Evolutionary conservation across 2,113 vertebrate genomes (phyloP).

Genomic region (Barbus barbus): DNA sequence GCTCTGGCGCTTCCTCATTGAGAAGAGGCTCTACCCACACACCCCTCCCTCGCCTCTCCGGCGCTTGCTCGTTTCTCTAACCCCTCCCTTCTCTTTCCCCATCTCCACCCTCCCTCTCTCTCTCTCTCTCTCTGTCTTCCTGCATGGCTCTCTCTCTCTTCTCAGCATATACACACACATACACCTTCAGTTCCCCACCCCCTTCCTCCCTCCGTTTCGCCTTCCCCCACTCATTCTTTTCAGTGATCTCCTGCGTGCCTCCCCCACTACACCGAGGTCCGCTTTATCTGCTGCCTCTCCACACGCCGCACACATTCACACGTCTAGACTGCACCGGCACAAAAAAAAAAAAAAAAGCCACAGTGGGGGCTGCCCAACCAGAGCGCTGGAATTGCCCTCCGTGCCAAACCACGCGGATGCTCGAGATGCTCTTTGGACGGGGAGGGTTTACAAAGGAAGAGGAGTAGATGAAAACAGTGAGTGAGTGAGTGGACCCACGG

Average conservation of each 20-base stretch:
- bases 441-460: conserved; percentile 6
- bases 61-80: conserved; percentile 46
- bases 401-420: background rate
- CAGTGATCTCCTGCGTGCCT: conserved; percentile 57
- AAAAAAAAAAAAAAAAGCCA: conserved; percentile 21
- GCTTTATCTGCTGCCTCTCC: conserved; percentile 55
- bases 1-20: conserved; percentile 82
- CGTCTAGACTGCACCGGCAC: conserved; percentile 48
- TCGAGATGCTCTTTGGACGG: background rate
- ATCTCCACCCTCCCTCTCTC: conserved; percentile 37
- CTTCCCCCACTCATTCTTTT: conserved; percentile 68
- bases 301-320: conserved; percentile 44
- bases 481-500: conserved; percentile 19
- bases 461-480: conserved; percentile 8
- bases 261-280: conserved; percentile 60
- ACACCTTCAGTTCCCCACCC: conserved; percentile 43
- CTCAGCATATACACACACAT: conserved; percentile 6
- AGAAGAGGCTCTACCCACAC: conserved; percentile 73
- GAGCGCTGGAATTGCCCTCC: background rate
- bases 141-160: background rate
- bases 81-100: conserved; percentile 52
- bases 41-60: conserved; percentile 64
- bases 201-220: conserved; percentile 65
- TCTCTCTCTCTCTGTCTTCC: conserved; percentile 15
- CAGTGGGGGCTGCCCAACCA: background rate